Percentiles rank a stretch among this genome's conserved stretches.
Conservation (phyloP, 2,888 invertebrate genomes). For the Eupithecia pulchellata region DNA sequence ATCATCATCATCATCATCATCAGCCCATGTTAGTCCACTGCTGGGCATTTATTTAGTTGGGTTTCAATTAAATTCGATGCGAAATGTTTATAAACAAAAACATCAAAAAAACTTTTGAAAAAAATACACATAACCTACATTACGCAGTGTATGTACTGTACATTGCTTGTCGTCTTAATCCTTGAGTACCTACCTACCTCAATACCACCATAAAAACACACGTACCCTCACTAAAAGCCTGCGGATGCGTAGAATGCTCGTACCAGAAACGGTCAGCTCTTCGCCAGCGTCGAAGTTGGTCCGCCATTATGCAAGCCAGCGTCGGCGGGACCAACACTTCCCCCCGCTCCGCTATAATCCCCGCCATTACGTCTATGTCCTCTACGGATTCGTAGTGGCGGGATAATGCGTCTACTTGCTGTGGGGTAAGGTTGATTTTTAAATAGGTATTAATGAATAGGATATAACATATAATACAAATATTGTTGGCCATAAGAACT, state of each 20-base stretch:
- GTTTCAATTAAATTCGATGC: too few relatives aligned
- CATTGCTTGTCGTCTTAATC: too few relatives aligned
- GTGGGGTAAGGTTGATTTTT: neutral
- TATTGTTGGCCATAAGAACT: too few relatives aligned
- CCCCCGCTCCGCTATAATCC: conserved; percentile 92
- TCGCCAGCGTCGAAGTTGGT: conserved; percentile 91
- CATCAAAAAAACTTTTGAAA: too few relatives aligned
- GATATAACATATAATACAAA: too few relatives aligned
- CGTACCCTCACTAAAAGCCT: conserved; percentile 30
- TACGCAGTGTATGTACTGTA: too few relatives aligned
- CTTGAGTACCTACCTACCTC: too few relatives aligned
- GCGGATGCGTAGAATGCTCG: conserved; percentile 29
- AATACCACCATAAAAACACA: conserved; percentile 1
- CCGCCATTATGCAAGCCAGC: conserved; percentile 93
- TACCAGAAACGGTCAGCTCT: conserved; percentile 75
- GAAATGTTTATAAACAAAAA: too few relatives aligned
- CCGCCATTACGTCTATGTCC: conserved; percentile 95
- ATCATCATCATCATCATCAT: too few relatives aligned
- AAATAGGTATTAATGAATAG: neutral
- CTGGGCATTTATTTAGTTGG: too few relatives aligned
- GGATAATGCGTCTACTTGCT: conserved; percentile 57
- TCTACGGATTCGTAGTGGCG: conserved; percentile 84
- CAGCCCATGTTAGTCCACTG: too few relatives aligned
- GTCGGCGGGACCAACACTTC: conserved; percentile 93
- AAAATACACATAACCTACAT: too few relatives aligned